These are phyloP conservation scores for Margarornis squamiger DNA, from an alignment of 2,797 vertebrate genomes.

Conservation along the genomic window DNA sequence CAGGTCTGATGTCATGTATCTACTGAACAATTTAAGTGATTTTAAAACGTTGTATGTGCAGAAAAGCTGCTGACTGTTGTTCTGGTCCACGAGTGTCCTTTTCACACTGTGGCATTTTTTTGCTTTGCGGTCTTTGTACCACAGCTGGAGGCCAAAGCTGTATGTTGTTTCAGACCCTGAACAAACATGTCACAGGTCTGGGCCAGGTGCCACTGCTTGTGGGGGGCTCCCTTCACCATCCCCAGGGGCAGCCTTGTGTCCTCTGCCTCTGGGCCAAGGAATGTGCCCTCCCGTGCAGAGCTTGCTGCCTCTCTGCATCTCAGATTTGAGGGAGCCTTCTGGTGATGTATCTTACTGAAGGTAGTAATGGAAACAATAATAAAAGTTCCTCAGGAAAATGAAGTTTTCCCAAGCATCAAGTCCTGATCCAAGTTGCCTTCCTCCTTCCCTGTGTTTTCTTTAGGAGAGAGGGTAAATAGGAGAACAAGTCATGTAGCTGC, in stretches of 20 bases:
- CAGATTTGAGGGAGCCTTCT: not conserved
- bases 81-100: not conserved
- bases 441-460: not conserved
- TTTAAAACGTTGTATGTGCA: not conserved
- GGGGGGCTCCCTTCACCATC: not conserved
- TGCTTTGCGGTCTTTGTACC: not conserved
- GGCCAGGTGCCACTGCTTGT: not conserved
- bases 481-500: not conserved
- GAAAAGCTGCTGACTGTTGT: not conserved
- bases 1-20: not conserved
- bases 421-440: not conserved
- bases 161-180: not conserved
- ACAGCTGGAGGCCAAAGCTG: not conserved
- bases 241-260: not conserved
- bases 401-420: not conserved
- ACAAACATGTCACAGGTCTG: accelerated
- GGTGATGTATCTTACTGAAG: not conserved
- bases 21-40: not conserved
- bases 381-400: not conserved
- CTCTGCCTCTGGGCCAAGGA: not conserved
- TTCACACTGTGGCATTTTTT: not conserved
- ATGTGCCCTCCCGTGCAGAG: not conserved
- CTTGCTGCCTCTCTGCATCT: not conserved
- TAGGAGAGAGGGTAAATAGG: not conserved
- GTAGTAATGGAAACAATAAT: not conserved